Base-by-base conservation (phyloP, 2,113 vertebrate genomes). In the Lepidothrix coronata region DNA sequence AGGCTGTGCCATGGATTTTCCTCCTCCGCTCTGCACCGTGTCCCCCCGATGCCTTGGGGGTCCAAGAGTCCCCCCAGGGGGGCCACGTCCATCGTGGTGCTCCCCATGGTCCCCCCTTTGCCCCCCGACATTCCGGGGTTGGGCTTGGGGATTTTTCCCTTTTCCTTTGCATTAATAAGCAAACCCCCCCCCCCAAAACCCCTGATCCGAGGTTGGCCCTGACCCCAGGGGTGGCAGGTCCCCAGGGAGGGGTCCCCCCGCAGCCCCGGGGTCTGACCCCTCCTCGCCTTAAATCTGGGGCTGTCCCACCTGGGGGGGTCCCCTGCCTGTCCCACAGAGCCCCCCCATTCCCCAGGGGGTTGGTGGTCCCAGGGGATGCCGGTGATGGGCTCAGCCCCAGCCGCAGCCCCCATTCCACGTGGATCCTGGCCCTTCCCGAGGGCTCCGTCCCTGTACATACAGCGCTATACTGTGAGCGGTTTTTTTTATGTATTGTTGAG, bases 401-500 rank as follows among this genome's bases (percentile, higher is more conserved):
- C 12, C 14, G 6, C 31, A 93, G 59, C 30, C 65, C 61, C 37
- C 3, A 18, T 39, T 82, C 46, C 1, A 1, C 52, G 44, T 0
- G 11, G 44, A 51, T 52, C 27, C 85, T 0, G 5, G 24, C 35
- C 78, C 58, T 17, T 52, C 12, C 33, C 1, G 84, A 59, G 87
- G 67, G 68, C 55, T 35, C 82, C 1, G 4, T 85, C 86, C 90
- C 96, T 98, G 97, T 98, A 98, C 85, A 98, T 98, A 98, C 43
- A 96, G 95, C 93, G 55, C 95, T 96, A 93, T 82, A 97, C 97
- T 97, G 97, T 97, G 97, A 97, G 95, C 95, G 73, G 2, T 91
- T 92, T 96, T 95, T 96, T 96, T 93, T 88, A 97, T 94, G 97
- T 97, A 92, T 97, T 97, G 95, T 96, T 87, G 94, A 94, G 96